These are phyloP conservation scores for Drosophila arizonae DNA, from an alignment of 1,140 invertebrate genomes.

Conservation along the genomic window DNA sequence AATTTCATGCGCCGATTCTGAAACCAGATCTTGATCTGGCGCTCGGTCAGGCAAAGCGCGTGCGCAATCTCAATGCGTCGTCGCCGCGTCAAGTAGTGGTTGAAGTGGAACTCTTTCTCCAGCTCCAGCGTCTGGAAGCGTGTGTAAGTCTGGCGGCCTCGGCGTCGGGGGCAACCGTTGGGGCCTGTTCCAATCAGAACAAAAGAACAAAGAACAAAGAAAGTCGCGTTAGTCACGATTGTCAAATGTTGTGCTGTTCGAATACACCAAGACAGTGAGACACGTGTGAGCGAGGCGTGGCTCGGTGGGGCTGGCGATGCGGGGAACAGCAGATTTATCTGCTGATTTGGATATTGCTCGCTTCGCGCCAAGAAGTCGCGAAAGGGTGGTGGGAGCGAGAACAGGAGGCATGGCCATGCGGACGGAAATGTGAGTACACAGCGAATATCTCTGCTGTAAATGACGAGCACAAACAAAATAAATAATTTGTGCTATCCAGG, in stretches of 20 bases:
- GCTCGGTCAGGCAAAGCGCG: conserved; percentile 96
- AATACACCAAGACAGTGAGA: conserved; percentile 26
- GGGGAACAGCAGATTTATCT: neutral
- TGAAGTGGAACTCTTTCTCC: conserved; percentile 99
- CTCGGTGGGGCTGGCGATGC: neutral
- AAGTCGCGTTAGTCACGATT: conserved; percentile 55
- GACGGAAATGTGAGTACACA: conserved; percentile 40
- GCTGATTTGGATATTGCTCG: conserved; percentile 32
- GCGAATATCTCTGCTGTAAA: conserved; percentile 54
- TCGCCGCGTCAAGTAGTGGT: conserved; percentile 97
- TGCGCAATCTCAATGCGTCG: conserved; percentile 98
- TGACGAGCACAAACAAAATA: conserved; percentile 47
- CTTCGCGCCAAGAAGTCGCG: conserved; percentile 22
- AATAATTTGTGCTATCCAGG: conserved; percentile 51
- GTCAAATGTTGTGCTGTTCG: conserved; percentile 48
- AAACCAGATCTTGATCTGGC: conserved; percentile 99
- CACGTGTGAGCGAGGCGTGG: conserved; percentile 48
- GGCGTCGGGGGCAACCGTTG: conserved; percentile 96
- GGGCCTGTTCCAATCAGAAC: conserved; percentile 89
- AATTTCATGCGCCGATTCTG: conserved; percentile 99
- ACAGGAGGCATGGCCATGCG: neutral
- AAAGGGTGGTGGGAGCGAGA: conserved; percentile 2
- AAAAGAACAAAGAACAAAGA: conserved; percentile 36
- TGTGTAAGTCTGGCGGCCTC: conserved; percentile 98
- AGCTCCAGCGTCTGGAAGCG: conserved; percentile 96